Percentiles rank a stretch among this genome's conserved stretches.
phyloP scores from a whole-genome alignment of 2,888 invertebrate species.

The Megaustenia siamemsis region DNA sequence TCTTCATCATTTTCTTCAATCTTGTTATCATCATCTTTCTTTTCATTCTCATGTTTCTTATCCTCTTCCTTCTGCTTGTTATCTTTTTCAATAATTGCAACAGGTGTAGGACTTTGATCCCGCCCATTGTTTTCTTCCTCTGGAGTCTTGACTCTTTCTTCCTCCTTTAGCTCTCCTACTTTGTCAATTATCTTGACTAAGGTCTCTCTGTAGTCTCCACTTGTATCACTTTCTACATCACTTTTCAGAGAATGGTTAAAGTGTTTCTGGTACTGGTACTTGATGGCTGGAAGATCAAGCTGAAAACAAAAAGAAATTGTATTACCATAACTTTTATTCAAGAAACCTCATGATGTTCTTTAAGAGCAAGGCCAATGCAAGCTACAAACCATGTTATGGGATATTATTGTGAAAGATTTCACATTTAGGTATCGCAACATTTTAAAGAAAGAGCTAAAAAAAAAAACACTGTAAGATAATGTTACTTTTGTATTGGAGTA shows the following conservation, averaged over 20 bases:
- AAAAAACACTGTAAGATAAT: too few relatives aligned
- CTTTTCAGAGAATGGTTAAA: slow-evolving; percentile 77
- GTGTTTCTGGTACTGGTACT: slow-evolving; percentile 76
- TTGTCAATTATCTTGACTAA: slow-evolving; percentile 71
- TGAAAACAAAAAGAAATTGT: slow-evolving; percentile 61
- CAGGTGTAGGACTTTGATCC: slow-evolving; percentile 65
- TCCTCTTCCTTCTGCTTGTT: neutral
- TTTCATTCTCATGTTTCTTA: slow-evolving; percentile 15
- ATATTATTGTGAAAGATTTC: too few relatives aligned
- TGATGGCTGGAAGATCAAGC: slow-evolving; percentile 80
- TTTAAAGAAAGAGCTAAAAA: too few relatives aligned
- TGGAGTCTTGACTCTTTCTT: slow-evolving; percentile 67
- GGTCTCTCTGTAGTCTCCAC: slow-evolving; percentile 78
- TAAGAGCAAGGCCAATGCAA: too few relatives aligned
- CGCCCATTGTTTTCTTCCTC: slow-evolving; percentile 58
- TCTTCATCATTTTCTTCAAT: slow-evolving; percentile 63
- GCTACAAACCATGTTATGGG: too few relatives aligned
- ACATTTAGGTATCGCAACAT: too few relatives aligned
- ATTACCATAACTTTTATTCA: neutral
- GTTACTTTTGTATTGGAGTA: too few relatives aligned
- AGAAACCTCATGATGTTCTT: too few relatives aligned
- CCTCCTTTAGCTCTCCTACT: slow-evolving; percentile 61
- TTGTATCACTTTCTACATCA: slow-evolving; percentile 77
- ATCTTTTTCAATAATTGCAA: slow-evolving; percentile 15
- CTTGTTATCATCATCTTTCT: slow-evolving; percentile 29